Conservation (phyloP, 2,888 invertebrate species). For the Mimas tiliae region DNA sequence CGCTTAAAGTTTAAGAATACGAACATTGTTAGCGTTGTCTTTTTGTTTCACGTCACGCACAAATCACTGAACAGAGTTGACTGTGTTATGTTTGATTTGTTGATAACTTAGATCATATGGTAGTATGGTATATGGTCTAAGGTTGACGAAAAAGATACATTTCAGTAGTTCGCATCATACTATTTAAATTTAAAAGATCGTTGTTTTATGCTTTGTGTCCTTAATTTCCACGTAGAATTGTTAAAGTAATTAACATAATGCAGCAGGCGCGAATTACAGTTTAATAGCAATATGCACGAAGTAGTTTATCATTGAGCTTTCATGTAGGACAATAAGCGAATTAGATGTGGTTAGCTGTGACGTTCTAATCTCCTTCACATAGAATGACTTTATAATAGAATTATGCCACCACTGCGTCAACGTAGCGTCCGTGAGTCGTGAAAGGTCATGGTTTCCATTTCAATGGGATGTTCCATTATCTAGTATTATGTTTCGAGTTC, state of each 20-base stretch:
- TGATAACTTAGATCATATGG: too few species aligned
- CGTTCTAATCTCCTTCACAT: neutral
- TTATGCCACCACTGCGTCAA: slow-evolving; percentile 18
- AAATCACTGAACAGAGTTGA: too few species aligned
- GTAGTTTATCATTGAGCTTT: neutral
- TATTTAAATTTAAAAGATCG: too few species aligned
- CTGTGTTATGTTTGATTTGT: too few species aligned
- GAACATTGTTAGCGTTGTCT: too few species aligned
- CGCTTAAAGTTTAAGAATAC: too few species aligned
- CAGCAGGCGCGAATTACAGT: neutral
- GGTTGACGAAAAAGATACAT: too few species aligned
- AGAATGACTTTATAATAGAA: slow-evolving; percentile 10
- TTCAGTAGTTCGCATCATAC: too few species aligned
- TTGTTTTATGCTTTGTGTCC: too few species aligned
- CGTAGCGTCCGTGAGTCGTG: slow-evolving; percentile 15
- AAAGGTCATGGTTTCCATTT: slow-evolving; percentile 19
- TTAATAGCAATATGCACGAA: neutral
- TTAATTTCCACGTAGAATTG: neutral
- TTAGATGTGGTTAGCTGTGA: slow-evolving; percentile 3
- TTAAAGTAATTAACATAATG: too few species aligned
- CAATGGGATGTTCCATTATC: slow-evolving; percentile 7
- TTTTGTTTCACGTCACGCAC: too few species aligned
- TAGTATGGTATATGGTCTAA: too few species aligned
- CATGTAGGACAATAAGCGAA: neutral
- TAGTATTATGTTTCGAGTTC: slow-evolving; percentile 14